These are phyloP conservation scores for Agrotis puta DNA, from an alignment of 2,888 invertebrate species.

Conservation along the genomic window DNA sequence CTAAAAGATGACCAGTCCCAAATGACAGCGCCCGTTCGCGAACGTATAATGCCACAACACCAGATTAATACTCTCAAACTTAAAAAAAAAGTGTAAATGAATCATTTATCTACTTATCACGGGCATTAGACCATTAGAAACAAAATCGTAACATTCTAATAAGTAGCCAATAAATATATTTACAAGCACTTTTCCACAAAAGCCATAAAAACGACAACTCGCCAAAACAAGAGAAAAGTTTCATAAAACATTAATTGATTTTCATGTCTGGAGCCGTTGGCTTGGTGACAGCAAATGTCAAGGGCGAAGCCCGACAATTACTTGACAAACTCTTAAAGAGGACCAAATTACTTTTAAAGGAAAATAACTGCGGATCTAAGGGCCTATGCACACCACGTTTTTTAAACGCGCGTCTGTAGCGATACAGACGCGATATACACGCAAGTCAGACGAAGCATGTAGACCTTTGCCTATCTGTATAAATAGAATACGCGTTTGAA, in stretches of 20 bases:
- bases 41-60: no score
- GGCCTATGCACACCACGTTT: not conserved
- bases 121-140: no score
- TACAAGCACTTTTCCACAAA: not conserved
- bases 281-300: slow-evolving; percentile 7
- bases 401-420: no score
- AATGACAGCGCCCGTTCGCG: no score
- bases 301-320: slow-evolving; percentile 18
- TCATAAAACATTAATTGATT: slow-evolving; percentile 21
- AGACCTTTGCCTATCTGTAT: no score
- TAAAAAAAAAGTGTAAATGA: no score
- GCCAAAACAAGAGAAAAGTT: not conserved
- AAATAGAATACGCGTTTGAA: no score
- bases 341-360: not conserved
- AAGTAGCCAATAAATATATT: not conserved
- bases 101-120: no score
- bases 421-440: no score
- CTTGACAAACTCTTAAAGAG: not conserved
- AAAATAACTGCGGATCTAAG: not conserved
- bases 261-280: slow-evolving; percentile 4
- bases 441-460: no score
- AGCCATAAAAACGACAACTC: not conserved
- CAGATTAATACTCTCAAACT: no score
- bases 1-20: no score
- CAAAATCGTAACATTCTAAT: not conserved